Conservation (phyloP, 2,797 vertebrate species). For the Leuciscus waleckii region DNA sequence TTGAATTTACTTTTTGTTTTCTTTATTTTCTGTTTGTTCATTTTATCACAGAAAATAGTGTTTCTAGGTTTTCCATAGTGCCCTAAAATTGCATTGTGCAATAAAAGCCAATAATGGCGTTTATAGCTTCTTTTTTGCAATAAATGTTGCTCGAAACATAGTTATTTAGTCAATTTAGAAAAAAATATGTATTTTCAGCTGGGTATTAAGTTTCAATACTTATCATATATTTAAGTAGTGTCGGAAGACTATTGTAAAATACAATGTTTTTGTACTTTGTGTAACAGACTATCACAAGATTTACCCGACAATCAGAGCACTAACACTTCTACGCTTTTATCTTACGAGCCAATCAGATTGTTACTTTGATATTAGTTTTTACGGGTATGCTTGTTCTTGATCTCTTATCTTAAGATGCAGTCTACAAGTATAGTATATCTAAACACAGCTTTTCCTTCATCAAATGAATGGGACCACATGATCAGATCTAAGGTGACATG, state of each 20-base stretch:
- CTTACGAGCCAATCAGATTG: neutral
- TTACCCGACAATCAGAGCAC: slow-evolving; percentile 6
- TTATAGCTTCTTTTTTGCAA: neutral
- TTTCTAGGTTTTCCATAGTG: neutral
- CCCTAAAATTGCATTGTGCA: neutral
- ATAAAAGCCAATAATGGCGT: neutral
- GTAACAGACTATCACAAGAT: neutral
- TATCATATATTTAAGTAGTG: slow-evolving; percentile 2
- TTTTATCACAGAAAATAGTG: neutral
- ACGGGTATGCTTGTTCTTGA: neutral
- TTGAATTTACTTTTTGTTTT: slow-evolving; percentile 1
- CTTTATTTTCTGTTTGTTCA: neutral
- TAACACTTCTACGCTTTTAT: slow-evolving; percentile 1
- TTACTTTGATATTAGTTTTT: neutral
- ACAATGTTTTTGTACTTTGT: neutral
- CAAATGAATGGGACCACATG: slow-evolving; percentile 1
- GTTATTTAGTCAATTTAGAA: neutral
- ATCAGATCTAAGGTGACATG: neutral
- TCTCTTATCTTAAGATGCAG: neutral
- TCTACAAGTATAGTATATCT: neutral
- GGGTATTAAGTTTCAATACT: neutral
- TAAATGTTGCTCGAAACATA: neutral
- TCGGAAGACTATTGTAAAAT: neutral
- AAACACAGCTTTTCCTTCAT: neutral
- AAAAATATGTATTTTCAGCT: neutral